Evolutionary conservation across 2,888 invertebrate species (phyloP).

Genomic region (Yponomeuta malinellus): DNA sequence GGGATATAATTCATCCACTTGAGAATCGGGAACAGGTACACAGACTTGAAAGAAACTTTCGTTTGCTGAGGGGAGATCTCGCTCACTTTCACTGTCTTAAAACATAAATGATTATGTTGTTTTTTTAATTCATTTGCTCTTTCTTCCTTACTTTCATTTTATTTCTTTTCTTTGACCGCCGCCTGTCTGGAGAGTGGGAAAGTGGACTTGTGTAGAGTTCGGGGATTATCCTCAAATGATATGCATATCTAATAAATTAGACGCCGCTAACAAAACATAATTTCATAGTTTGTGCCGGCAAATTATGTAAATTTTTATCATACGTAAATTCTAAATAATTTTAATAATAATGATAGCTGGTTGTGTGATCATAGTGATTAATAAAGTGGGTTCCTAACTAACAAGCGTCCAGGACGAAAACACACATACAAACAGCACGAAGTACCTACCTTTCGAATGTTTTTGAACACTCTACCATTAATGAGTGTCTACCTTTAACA

Average conservation of each 20-base stretch:
- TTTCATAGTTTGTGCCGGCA: too few species aligned
- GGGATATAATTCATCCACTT: slow-evolving; percentile 73
- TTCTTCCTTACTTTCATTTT: slow-evolving; percentile 57
- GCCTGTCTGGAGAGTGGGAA: slow-evolving; percentile 65
- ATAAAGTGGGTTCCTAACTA: not conserved
- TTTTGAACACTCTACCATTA: slow-evolving; percentile 32
- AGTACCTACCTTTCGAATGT: slow-evolving; percentile 34
- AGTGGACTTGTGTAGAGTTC: not conserved
- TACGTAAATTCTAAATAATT: too few species aligned
- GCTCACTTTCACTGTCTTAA: slow-evolving; percentile 60
- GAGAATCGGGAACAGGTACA: slow-evolving; percentile 70
- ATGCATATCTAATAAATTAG: not conserved
- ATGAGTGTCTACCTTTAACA: slow-evolving; percentile 50
- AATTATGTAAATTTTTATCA: too few species aligned
- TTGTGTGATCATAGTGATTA: too few species aligned
- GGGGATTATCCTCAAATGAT: not conserved
- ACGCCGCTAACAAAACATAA: too few species aligned
- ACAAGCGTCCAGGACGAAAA: not conserved
- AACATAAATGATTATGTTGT: slow-evolving; percentile 73
- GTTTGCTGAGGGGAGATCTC: slow-evolving; percentile 61
- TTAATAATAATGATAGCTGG: too few species aligned
- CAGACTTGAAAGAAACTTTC: slow-evolving; percentile 72
- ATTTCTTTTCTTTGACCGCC: slow-evolving; percentile 60
- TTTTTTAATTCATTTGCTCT: slow-evolving; percentile 74
- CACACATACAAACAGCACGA: slow-evolving; percentile 17